A percentile compares a stretch with the other conserved stretches of the same genome.
Conservation (phyloP, 2,888 invertebrate genomes). For the Sabatieria punctata region DNA sequence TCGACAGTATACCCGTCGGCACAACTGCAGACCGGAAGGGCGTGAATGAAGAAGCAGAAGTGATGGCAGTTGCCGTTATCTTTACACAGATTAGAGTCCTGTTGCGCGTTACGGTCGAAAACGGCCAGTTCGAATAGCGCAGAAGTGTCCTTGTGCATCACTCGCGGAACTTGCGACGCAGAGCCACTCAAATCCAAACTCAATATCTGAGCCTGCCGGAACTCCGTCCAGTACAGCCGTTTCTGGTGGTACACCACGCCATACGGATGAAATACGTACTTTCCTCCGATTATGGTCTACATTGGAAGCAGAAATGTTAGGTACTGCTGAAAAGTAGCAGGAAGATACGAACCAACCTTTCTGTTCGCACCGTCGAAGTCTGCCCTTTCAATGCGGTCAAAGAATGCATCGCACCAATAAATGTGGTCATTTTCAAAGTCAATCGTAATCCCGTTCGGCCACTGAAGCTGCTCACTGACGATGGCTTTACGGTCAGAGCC, state of each 20-base stretch:
- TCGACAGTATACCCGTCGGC: slow-evolving; percentile 43
- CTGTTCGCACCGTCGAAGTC: slow-evolving; percentile 49
- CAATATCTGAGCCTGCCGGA: slow-evolving; percentile 45
- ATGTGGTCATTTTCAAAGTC: slow-evolving; percentile 43
- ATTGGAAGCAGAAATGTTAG: background rate
- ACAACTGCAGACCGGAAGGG: slow-evolving; percentile 43
- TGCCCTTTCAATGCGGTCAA: slow-evolving; percentile 49
- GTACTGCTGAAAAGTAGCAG: slow-evolving; percentile 4
- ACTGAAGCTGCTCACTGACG: too few species aligned
- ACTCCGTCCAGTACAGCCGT: slow-evolving; percentile 53
- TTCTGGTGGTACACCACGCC: slow-evolving; percentile 49
- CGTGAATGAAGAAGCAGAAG: slow-evolving; percentile 50
- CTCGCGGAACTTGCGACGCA: slow-evolving; percentile 16
- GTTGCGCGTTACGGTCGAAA: slow-evolving; percentile 44
- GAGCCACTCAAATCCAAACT: slow-evolving; percentile 38
- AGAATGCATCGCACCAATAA: slow-evolving; percentile 55
- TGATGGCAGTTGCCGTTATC: slow-evolving; percentile 46
- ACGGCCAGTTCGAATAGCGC: slow-evolving; percentile 44
- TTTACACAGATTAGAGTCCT: slow-evolving; percentile 27
- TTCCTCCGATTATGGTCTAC: slow-evolving; percentile 35
- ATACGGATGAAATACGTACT: slow-evolving; percentile 47
- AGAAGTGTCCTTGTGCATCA: slow-evolving; percentile 45
- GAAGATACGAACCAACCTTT: slow-evolving; percentile 27
- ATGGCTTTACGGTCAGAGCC: too few species aligned
- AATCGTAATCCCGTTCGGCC: too few species aligned